These are phyloP conservation scores for Parambassis ranga DNA, from an alignment of 2,797 vertebrate species.

Conservation along the genomic window DNA sequence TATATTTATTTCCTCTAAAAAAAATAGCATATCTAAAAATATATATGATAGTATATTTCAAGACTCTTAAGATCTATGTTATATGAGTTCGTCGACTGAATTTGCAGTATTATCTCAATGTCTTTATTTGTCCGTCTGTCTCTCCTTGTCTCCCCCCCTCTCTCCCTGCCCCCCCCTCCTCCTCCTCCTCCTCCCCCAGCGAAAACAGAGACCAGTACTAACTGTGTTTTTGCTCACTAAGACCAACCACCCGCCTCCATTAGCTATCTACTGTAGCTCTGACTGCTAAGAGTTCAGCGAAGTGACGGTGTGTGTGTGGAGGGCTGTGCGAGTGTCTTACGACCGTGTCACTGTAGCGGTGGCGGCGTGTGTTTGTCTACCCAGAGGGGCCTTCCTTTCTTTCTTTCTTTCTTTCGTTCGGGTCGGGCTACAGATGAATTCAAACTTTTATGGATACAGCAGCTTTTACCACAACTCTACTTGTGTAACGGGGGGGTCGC, in stretches of 20 bases:
- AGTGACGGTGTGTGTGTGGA: constrained; percentile 32
- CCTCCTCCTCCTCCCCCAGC: constrained; percentile 47
- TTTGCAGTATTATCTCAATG: constrained; percentile 76
- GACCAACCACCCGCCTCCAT: constrained; percentile 73
- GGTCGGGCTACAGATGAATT: constrained; percentile 63
- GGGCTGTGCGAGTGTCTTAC: constrained; percentile 66
- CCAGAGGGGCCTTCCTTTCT: constrained; percentile 72
- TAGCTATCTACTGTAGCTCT: constrained; percentile 61
- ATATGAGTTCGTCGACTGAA: constrained; percentile 80
- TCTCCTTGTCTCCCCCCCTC: constrained; percentile 59
- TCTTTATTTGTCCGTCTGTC: constrained; percentile 75
- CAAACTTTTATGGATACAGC: constrained; percentile 64
- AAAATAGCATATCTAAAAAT: constrained; percentile 71
- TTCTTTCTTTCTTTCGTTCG: too few relatives aligned
- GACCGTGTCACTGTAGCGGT: constrained; percentile 79
- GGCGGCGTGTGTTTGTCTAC: constrained; percentile 65
- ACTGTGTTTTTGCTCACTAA: constrained; percentile 82
- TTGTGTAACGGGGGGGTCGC: constrained; percentile 20
- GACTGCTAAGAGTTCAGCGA: constrained; percentile 47
- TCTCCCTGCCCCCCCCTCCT: constrained; percentile 43
- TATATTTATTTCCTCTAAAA: constrained; percentile 77
- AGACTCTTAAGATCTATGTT: constrained; percentile 71
- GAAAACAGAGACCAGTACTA: constrained; percentile 83
- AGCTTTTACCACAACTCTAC: constrained; percentile 63
- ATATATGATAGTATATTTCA: constrained; percentile 81